Conservation (phyloP, 2,888 invertebrate species). For the Calameuta idolon region DNA sequence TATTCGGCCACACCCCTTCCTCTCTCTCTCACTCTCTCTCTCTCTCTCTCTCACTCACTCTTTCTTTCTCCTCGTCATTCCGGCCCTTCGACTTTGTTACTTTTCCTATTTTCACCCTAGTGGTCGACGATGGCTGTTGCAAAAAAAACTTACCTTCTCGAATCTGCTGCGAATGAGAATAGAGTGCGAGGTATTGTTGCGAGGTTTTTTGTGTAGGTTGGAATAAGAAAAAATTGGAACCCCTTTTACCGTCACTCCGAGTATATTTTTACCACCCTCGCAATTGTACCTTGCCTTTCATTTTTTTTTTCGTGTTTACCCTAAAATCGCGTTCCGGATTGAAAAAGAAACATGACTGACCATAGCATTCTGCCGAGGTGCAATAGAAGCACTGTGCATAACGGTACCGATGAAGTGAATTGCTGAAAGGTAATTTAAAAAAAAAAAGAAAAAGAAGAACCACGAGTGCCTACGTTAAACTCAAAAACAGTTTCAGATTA, state of each 20-base stretch:
- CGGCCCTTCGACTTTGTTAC: neutral
- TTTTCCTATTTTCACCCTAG: neutral
- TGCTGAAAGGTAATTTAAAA: neutral
- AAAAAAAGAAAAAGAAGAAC: neutral
- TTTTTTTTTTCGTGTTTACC: conserved; percentile 3
- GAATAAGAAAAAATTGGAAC: conserved; percentile 2
- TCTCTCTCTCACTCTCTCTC: conserved; percentile 1
- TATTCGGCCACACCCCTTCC: conserved; percentile 31
- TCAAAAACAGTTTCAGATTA: neutral
- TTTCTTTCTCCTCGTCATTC: neutral
- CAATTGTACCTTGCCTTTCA: neutral
- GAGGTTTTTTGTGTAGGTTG: neutral
- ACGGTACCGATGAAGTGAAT: neutral
- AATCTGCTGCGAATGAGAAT: neutral
- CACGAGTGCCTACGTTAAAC: neutral
- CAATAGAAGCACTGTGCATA: neutral
- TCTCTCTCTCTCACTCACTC: neutral
- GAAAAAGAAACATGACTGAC: neutral
- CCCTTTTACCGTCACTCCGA: neutral
- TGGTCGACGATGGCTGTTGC: neutral
- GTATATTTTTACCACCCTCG: neutral
- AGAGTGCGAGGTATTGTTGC: conserved; percentile 1
- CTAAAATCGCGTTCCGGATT: neutral
- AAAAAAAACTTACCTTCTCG: neutral
- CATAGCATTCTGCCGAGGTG: neutral